Evolutionary conservation across 2,113 vertebrate species (phyloP), one percentile per base, ranked within the genome.

Genomic region (Chaetodon trifascialis): DNA sequence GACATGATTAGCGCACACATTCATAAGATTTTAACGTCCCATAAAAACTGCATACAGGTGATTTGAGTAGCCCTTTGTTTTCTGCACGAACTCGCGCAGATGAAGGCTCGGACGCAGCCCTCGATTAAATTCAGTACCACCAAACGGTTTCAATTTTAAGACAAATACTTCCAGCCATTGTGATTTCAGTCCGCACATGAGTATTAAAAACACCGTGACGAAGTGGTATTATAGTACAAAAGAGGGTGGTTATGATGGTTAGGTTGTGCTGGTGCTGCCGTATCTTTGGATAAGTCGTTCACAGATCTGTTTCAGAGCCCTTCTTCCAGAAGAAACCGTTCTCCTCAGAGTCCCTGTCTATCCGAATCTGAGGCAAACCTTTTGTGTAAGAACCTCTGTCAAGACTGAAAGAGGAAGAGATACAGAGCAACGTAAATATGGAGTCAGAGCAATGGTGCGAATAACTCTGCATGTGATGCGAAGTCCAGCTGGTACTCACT

Each of bases 231-330:
- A 67, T 23, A 56, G 71, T 76, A 69, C 36, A 64, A 72, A 59
- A 84, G 60, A 82, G 49, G 49, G 55, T 73, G 46, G 75, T 79
- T 46, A 59, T 73, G 46, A 75, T 79, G 42, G 30, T 40, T 11
- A 11, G 21, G 66, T n/a, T 65, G 60, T 21, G 54, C 23, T 19
- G 34, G 42, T 73, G 51, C 40, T 74, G 69, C 11, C 71, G 58
- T 12, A 21, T 67, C 49, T 77, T 81, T 77, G 49, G 44, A 69
- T 1, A 7, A 7, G 56, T 86, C 80, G 74, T 81, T 97, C 94
- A 97, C 91, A 98, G 95, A 81, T 96, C 94, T 23, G 95, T 96
- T 94, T 98, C 96, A 86, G 96, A 96, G 93, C 94, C 94, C 92
- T 95, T 90, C 78, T 88, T 97, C 96, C 95, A 94, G 92, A 95